phyloP scores from a whole-genome alignment of 2,888 invertebrate genomes.

The Tetrapedia diversipes region DNA sequence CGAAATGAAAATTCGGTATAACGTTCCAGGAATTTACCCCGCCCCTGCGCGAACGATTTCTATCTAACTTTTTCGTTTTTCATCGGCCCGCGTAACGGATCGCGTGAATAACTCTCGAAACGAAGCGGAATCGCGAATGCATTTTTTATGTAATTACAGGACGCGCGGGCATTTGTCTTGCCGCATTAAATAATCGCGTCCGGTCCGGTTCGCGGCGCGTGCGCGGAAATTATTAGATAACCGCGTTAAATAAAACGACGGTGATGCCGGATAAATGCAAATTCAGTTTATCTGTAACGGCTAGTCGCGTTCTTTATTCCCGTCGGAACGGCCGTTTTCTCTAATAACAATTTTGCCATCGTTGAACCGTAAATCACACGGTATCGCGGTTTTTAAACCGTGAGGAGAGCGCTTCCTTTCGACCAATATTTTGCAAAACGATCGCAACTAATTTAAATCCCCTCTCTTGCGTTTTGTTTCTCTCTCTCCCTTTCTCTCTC shows the following conservation, averaged over 20 bases:
- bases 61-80: neutral
- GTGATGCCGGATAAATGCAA: constrained; percentile 49
- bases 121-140: constrained; percentile 2
- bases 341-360: constrained; percentile 43
- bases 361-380: constrained; percentile 34
- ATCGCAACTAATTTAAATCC: constrained; percentile 8
- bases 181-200: constrained; percentile 28
- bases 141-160: constrained; percentile 40
- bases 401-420: neutral
- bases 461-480: no score
- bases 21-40: constrained; percentile 5
- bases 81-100: neutral
- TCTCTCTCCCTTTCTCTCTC: no score
- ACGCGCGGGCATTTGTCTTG: neutral
- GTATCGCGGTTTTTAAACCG: constrained; percentile 11
- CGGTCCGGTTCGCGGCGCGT: neutral
- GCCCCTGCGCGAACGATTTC: neutral
- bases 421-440: constrained; percentile 10
- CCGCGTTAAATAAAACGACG: constrained; percentile 38
- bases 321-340: constrained; percentile 4
- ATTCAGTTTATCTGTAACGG: constrained; percentile 48
- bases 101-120: constrained; percentile 14
- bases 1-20: constrained; percentile 10
- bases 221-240: constrained; percentile 52
- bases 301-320: constrained; percentile 41